Evolutionary conservation across 2,797 vertebrate species (phyloP).

Genomic region (Phrynocephalus vlangalii): DNA sequence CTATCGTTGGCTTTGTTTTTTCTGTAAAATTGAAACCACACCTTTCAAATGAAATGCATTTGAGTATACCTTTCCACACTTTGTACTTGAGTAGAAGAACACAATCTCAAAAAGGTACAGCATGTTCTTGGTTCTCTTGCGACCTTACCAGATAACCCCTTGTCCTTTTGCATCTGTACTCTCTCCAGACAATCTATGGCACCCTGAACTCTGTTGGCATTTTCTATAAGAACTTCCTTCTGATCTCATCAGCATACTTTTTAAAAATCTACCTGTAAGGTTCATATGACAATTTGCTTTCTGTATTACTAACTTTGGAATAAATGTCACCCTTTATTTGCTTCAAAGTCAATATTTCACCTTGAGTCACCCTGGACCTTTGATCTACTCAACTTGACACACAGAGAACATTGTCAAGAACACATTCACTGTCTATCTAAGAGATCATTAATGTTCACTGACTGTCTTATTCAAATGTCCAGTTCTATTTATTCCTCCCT

Average conservation of each 20-base stretch:
- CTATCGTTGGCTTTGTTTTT: too few relatives aligned
- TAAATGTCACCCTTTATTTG: conserved; percentile 54
- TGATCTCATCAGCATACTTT: conserved; percentile 36
- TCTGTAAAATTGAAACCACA: background rate
- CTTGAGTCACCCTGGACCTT: conserved; percentile 34
- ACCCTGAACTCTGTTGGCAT: conserved; percentile 37
- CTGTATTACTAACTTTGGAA: conserved; percentile 50
- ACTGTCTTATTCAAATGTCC: background rate
- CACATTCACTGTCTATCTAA: background rate
- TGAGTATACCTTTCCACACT: background rate
- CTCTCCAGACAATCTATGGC: conserved; percentile 19
- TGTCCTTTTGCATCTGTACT: background rate
- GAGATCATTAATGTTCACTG: background rate
- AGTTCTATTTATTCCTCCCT: background rate
- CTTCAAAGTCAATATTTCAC: conserved; percentile 38
- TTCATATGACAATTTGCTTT: conserved; percentile 52
- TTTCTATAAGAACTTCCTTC: conserved; percentile 36
- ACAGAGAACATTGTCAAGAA: background rate
- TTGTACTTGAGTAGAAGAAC: background rate
- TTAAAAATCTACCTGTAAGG: conserved; percentile 4
- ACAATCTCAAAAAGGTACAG: conserved; percentile 42
- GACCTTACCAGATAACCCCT: conserved; percentile 41
- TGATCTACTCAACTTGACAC: background rate
- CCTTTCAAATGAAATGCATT: background rate
- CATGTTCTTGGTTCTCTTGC: conserved; percentile 2